These are phyloP conservation scores for Kuschelorhynchus macadamiae DNA, from an alignment of 2,888 invertebrate genomes.

Conservation along the genomic window DNA sequence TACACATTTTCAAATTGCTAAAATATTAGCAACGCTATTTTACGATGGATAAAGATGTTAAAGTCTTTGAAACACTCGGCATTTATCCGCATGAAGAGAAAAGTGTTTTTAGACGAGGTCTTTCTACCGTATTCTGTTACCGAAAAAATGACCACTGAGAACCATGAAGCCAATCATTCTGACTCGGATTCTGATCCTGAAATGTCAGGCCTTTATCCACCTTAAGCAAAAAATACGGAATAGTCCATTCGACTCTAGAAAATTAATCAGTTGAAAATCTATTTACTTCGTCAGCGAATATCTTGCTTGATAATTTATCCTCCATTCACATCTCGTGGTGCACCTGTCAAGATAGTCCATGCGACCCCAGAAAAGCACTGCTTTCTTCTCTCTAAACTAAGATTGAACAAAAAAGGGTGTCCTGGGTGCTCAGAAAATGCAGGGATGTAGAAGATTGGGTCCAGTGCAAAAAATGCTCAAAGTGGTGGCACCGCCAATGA, in stretches of 20 bases:
- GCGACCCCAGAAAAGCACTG: background rate
- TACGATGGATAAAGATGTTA: slow-evolving; percentile 3
- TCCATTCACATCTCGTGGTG: no score
- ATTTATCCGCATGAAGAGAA: slow-evolving; percentile 1
- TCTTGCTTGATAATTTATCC: background rate
- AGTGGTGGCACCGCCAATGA: no score
- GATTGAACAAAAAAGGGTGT: background rate
- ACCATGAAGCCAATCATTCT: background rate
- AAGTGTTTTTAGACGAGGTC: background rate
- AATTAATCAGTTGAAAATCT: background rate
- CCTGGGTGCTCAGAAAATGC: slow-evolving; percentile 9
- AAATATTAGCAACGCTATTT: background rate
- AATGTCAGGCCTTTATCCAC: background rate
- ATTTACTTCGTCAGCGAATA: background rate
- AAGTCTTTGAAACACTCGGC: background rate
- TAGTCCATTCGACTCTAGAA: background rate
- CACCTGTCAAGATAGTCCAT: no score
- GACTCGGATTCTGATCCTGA: slow-evolving; percentile 1
- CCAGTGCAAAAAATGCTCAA: slow-evolving; percentile 9
- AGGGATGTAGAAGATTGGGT: slow-evolving; percentile 16
- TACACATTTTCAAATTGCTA: slow-evolving; percentile 14
- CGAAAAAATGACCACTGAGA: background rate
- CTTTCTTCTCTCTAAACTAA: background rate
- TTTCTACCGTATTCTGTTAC: background rate
- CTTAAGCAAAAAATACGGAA: background rate